These are phyloP conservation scores for Macropodus opercularis DNA, from an alignment of 2,797 vertebrate genomes.

Conservation along the genomic window DNA sequence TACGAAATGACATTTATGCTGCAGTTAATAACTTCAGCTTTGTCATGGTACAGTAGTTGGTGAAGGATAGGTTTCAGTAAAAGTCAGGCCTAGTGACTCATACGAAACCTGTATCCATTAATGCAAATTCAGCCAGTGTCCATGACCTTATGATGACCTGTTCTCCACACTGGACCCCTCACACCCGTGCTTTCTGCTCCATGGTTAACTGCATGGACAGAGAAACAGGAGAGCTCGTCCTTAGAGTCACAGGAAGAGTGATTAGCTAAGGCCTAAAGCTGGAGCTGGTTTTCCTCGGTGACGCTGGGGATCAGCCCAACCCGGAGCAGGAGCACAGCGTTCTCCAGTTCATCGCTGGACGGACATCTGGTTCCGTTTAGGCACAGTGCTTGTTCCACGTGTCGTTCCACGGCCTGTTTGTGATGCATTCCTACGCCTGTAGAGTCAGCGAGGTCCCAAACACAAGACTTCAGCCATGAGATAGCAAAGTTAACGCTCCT, in stretches of 20 bases:
- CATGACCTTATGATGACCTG: no score
- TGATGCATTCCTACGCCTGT: slow-evolving; percentile 60
- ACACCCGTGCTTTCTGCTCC: no score
- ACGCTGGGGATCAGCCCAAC: slow-evolving; percentile 67
- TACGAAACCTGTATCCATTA: no score
- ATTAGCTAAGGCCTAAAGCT: slow-evolving; percentile 60
- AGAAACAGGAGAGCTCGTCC: slow-evolving; percentile 34
- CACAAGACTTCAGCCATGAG: slow-evolving; percentile 59
- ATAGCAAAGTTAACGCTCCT: slow-evolving; percentile 37
- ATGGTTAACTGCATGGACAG: no score
- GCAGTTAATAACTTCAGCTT: slow-evolving; percentile 39
- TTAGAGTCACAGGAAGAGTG: slow-evolving; percentile 63
- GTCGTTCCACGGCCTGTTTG: slow-evolving; percentile 70
- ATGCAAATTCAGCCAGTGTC: no score
- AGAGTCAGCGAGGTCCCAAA: slow-evolving; percentile 45
- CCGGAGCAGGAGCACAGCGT: slow-evolving; percentile 55
- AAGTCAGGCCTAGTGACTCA: slow-evolving; percentile 26
- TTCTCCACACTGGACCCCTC: no score
- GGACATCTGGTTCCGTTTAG: slow-evolving; percentile 83
- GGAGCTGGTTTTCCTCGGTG: slow-evolving; percentile 60
- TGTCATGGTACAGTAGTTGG: slow-evolving; percentile 54
- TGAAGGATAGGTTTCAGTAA: neutral
- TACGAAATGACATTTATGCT: slow-evolving; percentile 46
- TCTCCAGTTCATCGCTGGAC: slow-evolving; percentile 58
- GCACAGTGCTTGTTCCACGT: slow-evolving; percentile 66